These are phyloP conservation scores for Ctena decussata DNA, from an alignment of 2,888 invertebrate species.

Conservation along the genomic window DNA sequence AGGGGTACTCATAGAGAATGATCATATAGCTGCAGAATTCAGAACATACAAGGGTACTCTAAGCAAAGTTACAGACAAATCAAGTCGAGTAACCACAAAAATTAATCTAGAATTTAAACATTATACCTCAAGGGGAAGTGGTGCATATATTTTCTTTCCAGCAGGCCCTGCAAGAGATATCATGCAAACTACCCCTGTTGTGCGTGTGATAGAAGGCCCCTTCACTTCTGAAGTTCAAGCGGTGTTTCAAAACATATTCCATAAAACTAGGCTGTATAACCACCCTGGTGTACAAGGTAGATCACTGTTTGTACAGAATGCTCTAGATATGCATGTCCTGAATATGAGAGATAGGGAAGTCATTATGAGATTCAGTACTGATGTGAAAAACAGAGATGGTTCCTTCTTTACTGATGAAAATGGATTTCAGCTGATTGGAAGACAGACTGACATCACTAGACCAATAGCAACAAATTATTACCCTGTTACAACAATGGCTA, in stretches of 20 bases:
- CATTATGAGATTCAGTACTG: constrained; percentile 81
- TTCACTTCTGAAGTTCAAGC: constrained; percentile 95
- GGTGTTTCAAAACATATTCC: constrained; percentile 87
- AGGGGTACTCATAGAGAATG: constrained; percentile 74
- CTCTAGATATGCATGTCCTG: constrained; percentile 71
- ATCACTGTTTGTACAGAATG: constrained; percentile 76
- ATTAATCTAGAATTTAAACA: constrained; percentile 90
- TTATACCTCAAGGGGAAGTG: constrained; percentile 91
- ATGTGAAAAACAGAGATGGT: constrained; percentile 70
- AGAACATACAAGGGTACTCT: constrained; percentile 86
- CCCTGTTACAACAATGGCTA: constrained; percentile 83
- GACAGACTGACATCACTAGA: constrained; percentile 71
- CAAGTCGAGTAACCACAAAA: constrained; percentile 89
- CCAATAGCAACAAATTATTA: constrained; percentile 84
- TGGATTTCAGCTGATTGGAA: constrained; percentile 82
- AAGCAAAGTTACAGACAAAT: constrained; percentile 92
- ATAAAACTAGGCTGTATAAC: constrained; percentile 74
- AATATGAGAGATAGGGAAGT: constrained; percentile 81
- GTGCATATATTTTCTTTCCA: constrained; percentile 85
- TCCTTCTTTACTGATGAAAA: constrained; percentile 85
- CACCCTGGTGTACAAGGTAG: constrained; percentile 72
- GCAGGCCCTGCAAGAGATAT: constrained; percentile 75
- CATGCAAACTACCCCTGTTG: constrained; percentile 87
- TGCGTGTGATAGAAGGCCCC: constrained; percentile 95
- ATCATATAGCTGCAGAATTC: constrained; percentile 72